A percentile compares a stretch with the other conserved stretches of the same genome.
Evolutionary conservation across 2,888 invertebrate genomes (phyloP).

Genomic region (Cerastoderma edule): DNA sequence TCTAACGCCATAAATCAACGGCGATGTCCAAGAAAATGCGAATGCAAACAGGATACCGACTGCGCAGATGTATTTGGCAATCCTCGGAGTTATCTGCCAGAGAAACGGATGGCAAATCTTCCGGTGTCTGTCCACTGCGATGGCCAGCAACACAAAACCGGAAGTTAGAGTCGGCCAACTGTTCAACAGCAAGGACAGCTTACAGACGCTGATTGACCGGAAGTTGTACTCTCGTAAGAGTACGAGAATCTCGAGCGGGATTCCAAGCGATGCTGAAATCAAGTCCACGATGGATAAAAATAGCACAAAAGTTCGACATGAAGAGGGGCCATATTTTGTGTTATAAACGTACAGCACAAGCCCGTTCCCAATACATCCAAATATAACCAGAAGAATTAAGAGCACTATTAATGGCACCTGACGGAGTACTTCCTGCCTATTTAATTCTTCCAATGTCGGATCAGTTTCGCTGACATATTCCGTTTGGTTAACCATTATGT

Average conservation of each 20-base stretch:
- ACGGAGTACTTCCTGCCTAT: constrained; percentile 47
- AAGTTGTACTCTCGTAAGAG: constrained; percentile 59
- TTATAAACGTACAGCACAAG: constrained; percentile 63
- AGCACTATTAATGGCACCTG: constrained; percentile 59
- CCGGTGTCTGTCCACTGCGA: constrained; percentile 68
- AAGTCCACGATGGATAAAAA: constrained; percentile 59
- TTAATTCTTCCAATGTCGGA: constrained; percentile 42
- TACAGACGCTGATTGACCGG: constrained; percentile 40
- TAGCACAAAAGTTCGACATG: constrained; percentile 59
- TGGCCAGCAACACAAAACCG: constrained; percentile 53
- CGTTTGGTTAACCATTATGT: too few species aligned
- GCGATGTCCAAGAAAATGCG: constrained; percentile 54
- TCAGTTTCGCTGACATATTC: too few species aligned
- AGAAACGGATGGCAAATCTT: constrained; percentile 68
- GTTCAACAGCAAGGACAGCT: constrained; percentile 57
- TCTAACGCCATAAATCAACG: constrained; percentile 61
- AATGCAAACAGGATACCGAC: constrained; percentile 33
- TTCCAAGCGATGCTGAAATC: constrained; percentile 48
- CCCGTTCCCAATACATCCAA: constrained; percentile 55
- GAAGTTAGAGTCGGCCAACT: constrained; percentile 56
- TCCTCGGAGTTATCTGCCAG: constrained; percentile 62
- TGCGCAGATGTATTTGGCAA: constrained; percentile 55
- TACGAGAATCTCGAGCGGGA: constrained; percentile 59
- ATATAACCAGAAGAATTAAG: constrained; percentile 38
- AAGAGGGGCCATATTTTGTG: constrained; percentile 56